Conservation (phyloP, 30 jellyfish, hydroid and myxozoan genomes). For the Turritopsis rubra region DNA sequence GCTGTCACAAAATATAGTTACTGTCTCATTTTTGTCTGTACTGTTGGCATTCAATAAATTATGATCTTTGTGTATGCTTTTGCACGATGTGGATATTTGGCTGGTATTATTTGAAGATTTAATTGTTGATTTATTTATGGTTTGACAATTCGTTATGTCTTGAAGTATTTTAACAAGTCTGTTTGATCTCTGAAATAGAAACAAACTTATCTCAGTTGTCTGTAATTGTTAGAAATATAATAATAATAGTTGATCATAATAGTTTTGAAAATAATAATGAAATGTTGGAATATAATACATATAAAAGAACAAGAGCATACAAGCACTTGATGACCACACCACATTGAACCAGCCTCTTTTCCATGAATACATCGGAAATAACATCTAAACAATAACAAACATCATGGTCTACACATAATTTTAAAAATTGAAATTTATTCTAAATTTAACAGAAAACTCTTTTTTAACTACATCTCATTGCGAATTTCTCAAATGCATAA, state of each 20-base stretch:
- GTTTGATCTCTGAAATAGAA: not conserved
- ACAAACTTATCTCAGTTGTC: too few species aligned
- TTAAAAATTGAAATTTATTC: too few species aligned
- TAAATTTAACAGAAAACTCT: too few species aligned
- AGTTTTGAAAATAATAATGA: too few species aligned
- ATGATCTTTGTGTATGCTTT: too few species aligned
- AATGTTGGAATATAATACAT: not conserved
- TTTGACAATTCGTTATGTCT: not conserved
- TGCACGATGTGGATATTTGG: not conserved
- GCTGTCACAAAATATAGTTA: not conserved
- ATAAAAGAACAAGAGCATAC: not conserved
- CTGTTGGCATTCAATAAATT: not conserved
- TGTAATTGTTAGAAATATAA: too few species aligned
- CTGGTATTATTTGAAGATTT: not conserved
- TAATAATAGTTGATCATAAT: too few species aligned
- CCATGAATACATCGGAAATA: conserved; percentile 73
- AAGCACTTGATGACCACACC: conserved; percentile 68
- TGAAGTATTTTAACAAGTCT: not conserved
- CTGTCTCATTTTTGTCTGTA: not conserved
- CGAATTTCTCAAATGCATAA: too few species aligned
- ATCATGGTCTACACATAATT: too few species aligned
- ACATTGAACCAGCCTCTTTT: conserved; percentile 30
- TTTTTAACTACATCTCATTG: too few species aligned
- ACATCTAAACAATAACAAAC: conserved; percentile 29
- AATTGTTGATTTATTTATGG: not conserved